Conservation (phyloP, 2,113 vertebrate species). For the Anhinga anhinga region DNA sequence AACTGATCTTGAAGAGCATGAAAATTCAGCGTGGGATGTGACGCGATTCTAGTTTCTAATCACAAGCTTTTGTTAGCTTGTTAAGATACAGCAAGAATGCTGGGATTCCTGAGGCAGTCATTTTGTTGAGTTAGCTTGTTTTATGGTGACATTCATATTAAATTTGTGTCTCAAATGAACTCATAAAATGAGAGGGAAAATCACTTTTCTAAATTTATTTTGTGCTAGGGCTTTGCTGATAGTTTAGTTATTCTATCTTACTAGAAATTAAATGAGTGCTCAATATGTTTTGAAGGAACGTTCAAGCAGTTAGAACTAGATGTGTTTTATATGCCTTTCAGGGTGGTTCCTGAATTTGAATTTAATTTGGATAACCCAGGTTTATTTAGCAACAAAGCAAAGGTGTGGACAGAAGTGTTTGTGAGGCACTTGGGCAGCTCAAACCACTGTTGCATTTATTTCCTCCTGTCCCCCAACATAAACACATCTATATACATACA, state of each 20-base stretch:
- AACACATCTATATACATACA: neutral
- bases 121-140: neutral
- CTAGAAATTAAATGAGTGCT: conserved; percentile 37
- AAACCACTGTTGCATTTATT: neutral
- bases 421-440: neutral
- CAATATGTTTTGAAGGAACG: neutral
- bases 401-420: neutral
- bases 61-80: neutral
- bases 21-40: neutral
- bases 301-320: neutral
- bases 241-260: neutral
- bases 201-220: conserved; percentile 15
- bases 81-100: neutral
- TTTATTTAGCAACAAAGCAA: neutral
- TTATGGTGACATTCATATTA: conserved; percentile 7
- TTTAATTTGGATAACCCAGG: neutral
- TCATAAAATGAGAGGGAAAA: neutral
- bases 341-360: neutral
- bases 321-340: neutral
- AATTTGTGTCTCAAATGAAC: conserved; percentile 29
- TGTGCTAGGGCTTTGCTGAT: neutral
- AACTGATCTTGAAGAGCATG: neutral
- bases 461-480: neutral
- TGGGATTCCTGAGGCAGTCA: neutral
- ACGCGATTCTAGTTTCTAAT: neutral